Evolutionary conservation across 2,113 vertebrate species (phyloP), one percentile per base, ranked within the genome.

Genomic region (Ophiodon elongatus): DNA sequence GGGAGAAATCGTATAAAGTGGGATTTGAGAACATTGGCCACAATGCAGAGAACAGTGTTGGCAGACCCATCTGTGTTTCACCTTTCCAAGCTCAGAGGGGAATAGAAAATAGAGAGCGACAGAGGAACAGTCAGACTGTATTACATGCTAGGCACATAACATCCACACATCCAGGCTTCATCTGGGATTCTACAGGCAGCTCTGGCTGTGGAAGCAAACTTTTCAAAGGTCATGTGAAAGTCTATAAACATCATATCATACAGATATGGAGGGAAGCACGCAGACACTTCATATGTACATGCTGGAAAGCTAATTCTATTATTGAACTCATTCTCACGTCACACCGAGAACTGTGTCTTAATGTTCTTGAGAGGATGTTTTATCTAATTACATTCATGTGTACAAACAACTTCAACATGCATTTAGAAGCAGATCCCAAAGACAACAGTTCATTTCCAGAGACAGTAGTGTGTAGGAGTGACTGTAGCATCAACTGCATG

Each of bases 141-240:
- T 81, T 85, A 88, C 94, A 94, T 94, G 93, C 91, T 65, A 82
- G 84, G 85, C 86, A 92, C 91, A 90, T n/a, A 57, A 73, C 88
- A 87, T 77, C 79, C 45, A 85, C 85, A 87, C 66, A 84, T 85
- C 87, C 73, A 84, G 72, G 57, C 75, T 73, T 77, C 82, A 80
- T 91, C 84, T 29, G 75, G 85, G 76, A 92, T 86, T 88, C 83
- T 77, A 83, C 87, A 87, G 87, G 84, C 87, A 80, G 70, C 47
- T 41, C 73, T 82, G 87, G 83, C 87, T 92, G 91, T 86, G 81
- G 87, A 89, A 76, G 73, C 60, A 86, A 91, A 89, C 76, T 86
- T 89, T 85, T 67, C 56, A 93, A 91, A 93, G 86, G 92, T 94
- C 89, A 91, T 45, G 54, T 73, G 66, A 74, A 86, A 80, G 75